Evolutionary conservation across 2,797 vertebrate species (phyloP).

Genomic region (Platalea minor): DNA sequence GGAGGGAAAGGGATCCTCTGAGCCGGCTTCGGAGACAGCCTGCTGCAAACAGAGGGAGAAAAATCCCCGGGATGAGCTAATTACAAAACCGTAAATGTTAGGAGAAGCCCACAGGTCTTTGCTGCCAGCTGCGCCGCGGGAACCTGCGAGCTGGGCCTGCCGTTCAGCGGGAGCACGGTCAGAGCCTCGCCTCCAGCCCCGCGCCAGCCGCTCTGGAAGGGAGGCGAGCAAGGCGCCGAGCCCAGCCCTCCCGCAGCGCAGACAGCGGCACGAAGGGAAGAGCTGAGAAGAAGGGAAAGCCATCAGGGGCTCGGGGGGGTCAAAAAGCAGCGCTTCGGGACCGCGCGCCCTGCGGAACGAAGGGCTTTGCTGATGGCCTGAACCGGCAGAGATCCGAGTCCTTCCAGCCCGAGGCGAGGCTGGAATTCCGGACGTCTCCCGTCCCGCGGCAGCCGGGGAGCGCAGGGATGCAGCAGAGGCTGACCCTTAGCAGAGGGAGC

Average conservation of each 20-base stretch:
- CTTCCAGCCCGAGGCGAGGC: neutral
- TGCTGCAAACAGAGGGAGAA: neutral
- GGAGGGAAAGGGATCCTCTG: neutral
- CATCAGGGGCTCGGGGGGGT: accelerated
- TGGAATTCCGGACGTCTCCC: neutral
- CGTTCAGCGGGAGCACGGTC: neutral
- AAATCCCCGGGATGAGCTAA: neutral
- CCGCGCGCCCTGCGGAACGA: accelerated
- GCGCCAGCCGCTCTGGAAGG: neutral
- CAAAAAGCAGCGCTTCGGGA: neutral
- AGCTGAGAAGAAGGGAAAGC: neutral
- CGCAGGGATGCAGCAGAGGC: neutral
- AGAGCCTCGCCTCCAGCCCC: neutral
- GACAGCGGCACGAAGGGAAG: neutral
- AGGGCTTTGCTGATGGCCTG: neutral
- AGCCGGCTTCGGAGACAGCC: neutral
- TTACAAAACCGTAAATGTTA: neutral
- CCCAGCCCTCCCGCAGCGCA: neutral
- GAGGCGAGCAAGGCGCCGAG: neutral
- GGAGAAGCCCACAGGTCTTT: neutral
- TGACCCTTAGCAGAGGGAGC: neutral
- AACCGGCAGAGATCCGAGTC: accelerated
- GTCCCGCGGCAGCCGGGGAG: neutral
- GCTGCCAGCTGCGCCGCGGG: neutral
- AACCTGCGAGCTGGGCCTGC: no score